Evolutionary conservation across 2,888 invertebrate genomes (phyloP), one percentile per base, ranked within the genome.

Genomic region (Cheilosia pagana): DNA sequence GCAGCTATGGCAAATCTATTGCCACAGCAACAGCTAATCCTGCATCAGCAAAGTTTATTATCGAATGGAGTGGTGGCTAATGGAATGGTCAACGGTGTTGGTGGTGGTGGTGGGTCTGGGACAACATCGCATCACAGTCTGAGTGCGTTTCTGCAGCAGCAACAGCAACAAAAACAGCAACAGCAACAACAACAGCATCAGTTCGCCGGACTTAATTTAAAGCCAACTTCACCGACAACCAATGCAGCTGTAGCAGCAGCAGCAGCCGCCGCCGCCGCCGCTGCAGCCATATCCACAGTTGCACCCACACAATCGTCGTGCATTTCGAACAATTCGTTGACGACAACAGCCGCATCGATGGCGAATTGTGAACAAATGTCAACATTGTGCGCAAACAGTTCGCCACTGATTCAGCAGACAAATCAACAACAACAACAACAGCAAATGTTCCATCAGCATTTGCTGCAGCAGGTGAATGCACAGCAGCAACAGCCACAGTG

Each of bases 1-100:
- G 91, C 91, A 23, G 91, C 91, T 12, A 91, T 91, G 91, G 91
- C 91, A 79, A 90, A 91, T 89, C 88, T 91, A 87, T 88, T 41
- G 87, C 90, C 86, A 87, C 90, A 59, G 86, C 90, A 75, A 87
- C 89, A 74, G 68, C 88, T 89, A 55, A 89, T 89, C 82, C 88
- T 90, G 79, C 90, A 90, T 63, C 90, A 89, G 60, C 91, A 90
- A 87, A 90, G 89, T 87, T 86, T 91, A 82, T 87, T 91, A 68
- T 89, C 90, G 31, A 91, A 89, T 75, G 88, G 89, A 60, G 88
- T 89, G 10, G 89, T 89, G 67, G 82, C 81, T 23, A 81, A 81
- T 82, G 82, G 86, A 7, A 77, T 82, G 65, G 86, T 81, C n/a
- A 81, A 81, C 57, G 86, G 86, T 31, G 81, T 81, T 59, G 81